These are phyloP conservation scores for Pachycephus smyrnensis DNA, from an alignment of 2,888 invertebrate species.

Conservation along the genomic window DNA sequence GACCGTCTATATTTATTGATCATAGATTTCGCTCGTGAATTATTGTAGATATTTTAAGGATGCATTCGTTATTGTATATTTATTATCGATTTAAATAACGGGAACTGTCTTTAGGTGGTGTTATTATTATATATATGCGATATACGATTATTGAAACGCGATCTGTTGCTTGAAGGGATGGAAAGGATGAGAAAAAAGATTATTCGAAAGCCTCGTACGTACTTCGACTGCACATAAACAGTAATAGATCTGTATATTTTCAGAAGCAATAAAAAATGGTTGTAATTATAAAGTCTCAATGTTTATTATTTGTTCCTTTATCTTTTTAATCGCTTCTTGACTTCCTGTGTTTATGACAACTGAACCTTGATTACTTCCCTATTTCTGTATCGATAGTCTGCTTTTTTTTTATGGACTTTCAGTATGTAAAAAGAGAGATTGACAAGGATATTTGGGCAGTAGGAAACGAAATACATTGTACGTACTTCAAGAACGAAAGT, in stretches of 20 bases:
- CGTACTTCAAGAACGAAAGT: constrained; percentile 7
- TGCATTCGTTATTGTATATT: background rate
- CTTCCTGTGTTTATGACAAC: background rate
- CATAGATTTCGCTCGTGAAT: background rate
- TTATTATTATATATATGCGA: background rate
- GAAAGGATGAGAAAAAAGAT: background rate
- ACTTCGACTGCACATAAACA: constrained; percentile 14
- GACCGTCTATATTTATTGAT: background rate
- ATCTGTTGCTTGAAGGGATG: constrained; percentile 7
- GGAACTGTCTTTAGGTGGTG: background rate
- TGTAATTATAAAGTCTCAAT: constrained; percentile 8
- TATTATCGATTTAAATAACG: background rate
- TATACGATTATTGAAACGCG: background rate
- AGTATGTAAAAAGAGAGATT: background rate
- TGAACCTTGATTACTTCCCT: no score
- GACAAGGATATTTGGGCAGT: background rate
- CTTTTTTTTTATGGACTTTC: background rate
- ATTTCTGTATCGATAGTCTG: background rate
- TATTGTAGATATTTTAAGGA: background rate
- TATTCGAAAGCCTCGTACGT: constrained; percentile 12
- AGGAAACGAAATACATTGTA: background rate
- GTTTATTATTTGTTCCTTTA: background rate
- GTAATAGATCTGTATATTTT: constrained; percentile 48
- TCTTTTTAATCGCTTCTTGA: background rate
- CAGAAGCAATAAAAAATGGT: constrained; percentile 48